These are phyloP conservation scores for Tiliacea citrago DNA, from an alignment of 2,888 invertebrate species.

Conservation along the genomic window DNA sequence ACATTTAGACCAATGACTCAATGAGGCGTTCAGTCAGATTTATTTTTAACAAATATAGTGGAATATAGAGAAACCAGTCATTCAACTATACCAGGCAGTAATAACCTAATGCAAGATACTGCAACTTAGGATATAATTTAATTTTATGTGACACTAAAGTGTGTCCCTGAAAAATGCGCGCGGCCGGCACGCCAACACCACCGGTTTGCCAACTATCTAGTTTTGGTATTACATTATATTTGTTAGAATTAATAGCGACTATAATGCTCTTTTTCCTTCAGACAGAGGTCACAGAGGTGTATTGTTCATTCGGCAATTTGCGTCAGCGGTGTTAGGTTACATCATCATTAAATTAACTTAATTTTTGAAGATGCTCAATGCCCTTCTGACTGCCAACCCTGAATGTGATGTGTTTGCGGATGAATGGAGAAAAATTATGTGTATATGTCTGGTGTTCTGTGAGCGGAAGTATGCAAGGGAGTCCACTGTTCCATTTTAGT, in stretches of 20 bases:
- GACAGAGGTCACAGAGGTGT: background rate
- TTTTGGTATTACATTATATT: slow-evolving; percentile 11
- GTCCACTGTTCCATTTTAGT: too few relatives aligned
- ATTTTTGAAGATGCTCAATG: too few relatives aligned
- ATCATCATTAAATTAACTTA: too few relatives aligned
- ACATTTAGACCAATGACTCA: background rate
- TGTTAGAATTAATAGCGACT: slow-evolving; percentile 3
- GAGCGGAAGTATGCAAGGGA: too few relatives aligned
- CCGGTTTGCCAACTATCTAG: slow-evolving; percentile 36
- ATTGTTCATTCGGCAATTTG: background rate
- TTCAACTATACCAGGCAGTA: slow-evolving; percentile 1
- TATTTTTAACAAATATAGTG: background rate
- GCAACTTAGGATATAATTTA: slow-evolving; percentile 78
- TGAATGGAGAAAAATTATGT: too few relatives aligned
- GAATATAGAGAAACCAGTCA: background rate
- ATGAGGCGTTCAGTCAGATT: background rate
- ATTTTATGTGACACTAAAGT: slow-evolving; percentile 80
- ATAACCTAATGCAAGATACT: slow-evolving; percentile 66
- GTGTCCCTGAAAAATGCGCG: slow-evolving; percentile 71
- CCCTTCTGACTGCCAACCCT: too few relatives aligned
- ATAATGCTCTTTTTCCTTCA: background rate
- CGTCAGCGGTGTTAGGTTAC: background rate
- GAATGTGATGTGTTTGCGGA: too few relatives aligned
- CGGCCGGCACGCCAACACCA: slow-evolving; percentile 26
- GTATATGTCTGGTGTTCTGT: too few relatives aligned